These are phyloP conservation scores for Myodes glareolus DNA, from an alignment of 2,113 vertebrate genomes.

Conservation along the genomic window DNA sequence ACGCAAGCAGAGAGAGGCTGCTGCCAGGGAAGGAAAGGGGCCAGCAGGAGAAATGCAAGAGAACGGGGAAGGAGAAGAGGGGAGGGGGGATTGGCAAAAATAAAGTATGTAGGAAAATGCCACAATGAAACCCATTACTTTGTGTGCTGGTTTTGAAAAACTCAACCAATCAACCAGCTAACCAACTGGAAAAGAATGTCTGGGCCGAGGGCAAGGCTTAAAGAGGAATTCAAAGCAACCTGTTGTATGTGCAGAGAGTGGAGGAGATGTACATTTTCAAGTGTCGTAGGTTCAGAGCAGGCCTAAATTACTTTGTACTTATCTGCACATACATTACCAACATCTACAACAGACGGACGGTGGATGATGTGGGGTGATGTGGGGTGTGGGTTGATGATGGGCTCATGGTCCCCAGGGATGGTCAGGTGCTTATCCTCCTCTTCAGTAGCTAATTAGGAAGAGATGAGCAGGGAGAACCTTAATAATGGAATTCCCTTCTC, in stretches of 20 bases:
- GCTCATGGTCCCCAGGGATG: neutral
- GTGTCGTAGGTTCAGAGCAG: neutral
- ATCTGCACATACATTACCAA: neutral
- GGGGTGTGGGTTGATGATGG: neutral
- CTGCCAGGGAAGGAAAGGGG: neutral
- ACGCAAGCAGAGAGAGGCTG: neutral
- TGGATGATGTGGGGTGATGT: neutral
- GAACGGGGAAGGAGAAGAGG: too few relatives aligned
- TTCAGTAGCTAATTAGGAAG: neutral
- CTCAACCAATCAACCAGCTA: neutral
- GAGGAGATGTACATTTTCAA: slow-evolving; percentile 25
- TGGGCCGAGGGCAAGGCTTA: neutral
- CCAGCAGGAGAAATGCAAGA: neutral
- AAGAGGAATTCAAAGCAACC: neutral
- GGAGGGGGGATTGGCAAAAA: neutral
- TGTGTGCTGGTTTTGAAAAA: neutral
- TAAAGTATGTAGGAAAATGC: neutral
- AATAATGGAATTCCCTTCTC: neutral
- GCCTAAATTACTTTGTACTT: slow-evolving; percentile 28
- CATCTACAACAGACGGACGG: neutral
- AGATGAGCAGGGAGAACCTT: neutral
- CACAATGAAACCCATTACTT: neutral
- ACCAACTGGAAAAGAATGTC: neutral
- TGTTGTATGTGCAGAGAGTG: neutral
- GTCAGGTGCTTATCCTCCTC: neutral